Conservation (phyloP, 2,797 vertebrate genomes). For the Myiotriccus ornatus region DNA sequence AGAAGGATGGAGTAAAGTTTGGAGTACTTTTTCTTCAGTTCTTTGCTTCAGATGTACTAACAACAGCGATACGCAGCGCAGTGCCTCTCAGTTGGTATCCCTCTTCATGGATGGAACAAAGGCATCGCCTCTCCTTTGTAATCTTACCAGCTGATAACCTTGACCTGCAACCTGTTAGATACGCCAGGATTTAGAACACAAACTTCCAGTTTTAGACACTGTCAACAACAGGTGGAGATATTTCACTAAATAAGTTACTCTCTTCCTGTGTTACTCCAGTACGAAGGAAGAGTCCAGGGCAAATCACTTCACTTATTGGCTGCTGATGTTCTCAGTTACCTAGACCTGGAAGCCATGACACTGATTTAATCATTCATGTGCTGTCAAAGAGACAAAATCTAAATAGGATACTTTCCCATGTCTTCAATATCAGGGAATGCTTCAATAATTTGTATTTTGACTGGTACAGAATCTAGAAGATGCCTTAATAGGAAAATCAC, state of each 20-base stretch:
- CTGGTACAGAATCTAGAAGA: background rate
- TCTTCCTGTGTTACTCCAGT: background rate
- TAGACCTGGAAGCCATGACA: background rate
- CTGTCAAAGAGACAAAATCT: background rate
- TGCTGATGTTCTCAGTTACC: background rate
- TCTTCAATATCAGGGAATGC: background rate
- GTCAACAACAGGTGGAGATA: background rate
- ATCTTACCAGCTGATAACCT: background rate
- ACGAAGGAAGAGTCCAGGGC: background rate
- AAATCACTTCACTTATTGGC: background rate
- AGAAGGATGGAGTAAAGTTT: background rate
- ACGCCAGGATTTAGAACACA: background rate
- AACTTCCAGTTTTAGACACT: background rate
- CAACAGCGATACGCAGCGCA: accelerated
- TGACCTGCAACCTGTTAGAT: background rate
- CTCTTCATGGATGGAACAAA: background rate
- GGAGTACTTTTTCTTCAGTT: background rate
- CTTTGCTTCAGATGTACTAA: background rate
- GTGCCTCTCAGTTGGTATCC: background rate
- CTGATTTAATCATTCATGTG: background rate
- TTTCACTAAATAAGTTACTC: background rate
- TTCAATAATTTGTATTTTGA: background rate
- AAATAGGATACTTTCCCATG: background rate
- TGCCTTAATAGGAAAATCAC: background rate
- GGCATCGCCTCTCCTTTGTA: background rate